phyloP scores from a whole-genome alignment of 2,113 vertebrate genomes.

The Gavia stellata region DNA sequence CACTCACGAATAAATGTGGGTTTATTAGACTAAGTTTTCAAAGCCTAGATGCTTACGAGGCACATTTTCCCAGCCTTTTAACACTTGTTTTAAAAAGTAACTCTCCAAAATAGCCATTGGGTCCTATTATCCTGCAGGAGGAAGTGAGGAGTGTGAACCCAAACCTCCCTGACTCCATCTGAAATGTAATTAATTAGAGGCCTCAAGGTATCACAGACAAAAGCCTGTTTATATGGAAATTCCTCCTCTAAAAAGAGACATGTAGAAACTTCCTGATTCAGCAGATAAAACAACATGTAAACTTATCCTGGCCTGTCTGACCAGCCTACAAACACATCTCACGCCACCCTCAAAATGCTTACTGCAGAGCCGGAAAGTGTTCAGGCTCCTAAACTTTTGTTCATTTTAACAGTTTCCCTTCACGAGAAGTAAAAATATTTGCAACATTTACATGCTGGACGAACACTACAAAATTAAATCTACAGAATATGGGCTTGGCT shows the following conservation, averaged over 20 bases:
- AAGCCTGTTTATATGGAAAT: constrained; percentile 47
- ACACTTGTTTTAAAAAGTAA: constrained; percentile 24
- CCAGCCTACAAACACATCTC: background rate
- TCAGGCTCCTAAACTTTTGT: background rate
- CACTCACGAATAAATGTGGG: background rate
- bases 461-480: background rate
- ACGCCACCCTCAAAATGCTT: background rate
- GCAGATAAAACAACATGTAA: constrained; percentile 22
- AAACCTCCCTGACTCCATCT: background rate
- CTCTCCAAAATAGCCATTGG: constrained; percentile 14
- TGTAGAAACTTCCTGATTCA: constrained; percentile 4
- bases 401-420: background rate
- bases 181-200: constrained; percentile 46
- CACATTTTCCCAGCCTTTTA: constrained; percentile 27
- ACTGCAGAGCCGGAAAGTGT: background rate
- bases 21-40: background rate
- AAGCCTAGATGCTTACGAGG: background rate
- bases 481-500: background rate
- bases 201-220: constrained; percentile 20
- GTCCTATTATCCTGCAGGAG: background rate
- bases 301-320: background rate
- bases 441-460: background rate
- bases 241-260: background rate
- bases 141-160: background rate
- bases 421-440: background rate